phyloP scores from a whole-genome alignment of 2,888 invertebrate genomes.

The Ecdyonurus torrentis region DNA sequence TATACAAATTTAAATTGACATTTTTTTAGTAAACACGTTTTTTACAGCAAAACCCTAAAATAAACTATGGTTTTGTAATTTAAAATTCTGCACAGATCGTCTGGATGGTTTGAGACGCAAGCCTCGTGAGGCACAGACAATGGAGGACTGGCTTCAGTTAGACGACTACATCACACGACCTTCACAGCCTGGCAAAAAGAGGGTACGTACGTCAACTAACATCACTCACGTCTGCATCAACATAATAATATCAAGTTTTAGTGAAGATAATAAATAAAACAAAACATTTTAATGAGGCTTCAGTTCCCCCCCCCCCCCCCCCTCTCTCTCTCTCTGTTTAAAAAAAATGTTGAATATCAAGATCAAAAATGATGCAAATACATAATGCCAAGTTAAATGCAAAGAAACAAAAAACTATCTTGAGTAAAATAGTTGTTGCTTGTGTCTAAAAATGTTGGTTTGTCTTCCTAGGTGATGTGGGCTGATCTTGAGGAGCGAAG shows the following conservation, averaged over 20 bases:
- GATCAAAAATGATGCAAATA: too few relatives aligned
- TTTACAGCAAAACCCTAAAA: too few relatives aligned
- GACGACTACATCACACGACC: slow-evolving; percentile 45
- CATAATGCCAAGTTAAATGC: too few relatives aligned
- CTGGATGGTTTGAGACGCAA: slow-evolving; percentile 79
- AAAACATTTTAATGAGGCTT: background rate
- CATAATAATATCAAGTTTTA: background rate
- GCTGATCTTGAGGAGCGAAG: slow-evolving; percentile 91
- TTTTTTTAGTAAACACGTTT: too few relatives aligned
- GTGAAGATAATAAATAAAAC: background rate
- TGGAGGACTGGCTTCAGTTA: slow-evolving; percentile 85
- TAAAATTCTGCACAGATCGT: too few relatives aligned
- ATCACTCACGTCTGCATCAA: background rate
- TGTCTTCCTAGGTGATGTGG: slow-evolving; percentile 88
- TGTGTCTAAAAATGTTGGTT: background rate
- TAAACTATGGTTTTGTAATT: too few relatives aligned
- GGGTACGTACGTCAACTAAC: slow-evolving; percentile 44
- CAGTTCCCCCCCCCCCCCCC: background rate
- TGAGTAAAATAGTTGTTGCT: too few relatives aligned
- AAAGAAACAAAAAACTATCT: too few relatives aligned
- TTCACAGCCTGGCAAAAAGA: slow-evolving; percentile 64
- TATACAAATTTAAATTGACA: background rate
- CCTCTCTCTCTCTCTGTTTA: too few relatives aligned
- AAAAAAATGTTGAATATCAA: too few relatives aligned
- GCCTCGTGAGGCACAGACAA: slow-evolving; percentile 47